These are phyloP conservation scores for Habroteleia sp. DNA, from an alignment of 2,888 invertebrate genomes.

Conservation along the genomic window DNA sequence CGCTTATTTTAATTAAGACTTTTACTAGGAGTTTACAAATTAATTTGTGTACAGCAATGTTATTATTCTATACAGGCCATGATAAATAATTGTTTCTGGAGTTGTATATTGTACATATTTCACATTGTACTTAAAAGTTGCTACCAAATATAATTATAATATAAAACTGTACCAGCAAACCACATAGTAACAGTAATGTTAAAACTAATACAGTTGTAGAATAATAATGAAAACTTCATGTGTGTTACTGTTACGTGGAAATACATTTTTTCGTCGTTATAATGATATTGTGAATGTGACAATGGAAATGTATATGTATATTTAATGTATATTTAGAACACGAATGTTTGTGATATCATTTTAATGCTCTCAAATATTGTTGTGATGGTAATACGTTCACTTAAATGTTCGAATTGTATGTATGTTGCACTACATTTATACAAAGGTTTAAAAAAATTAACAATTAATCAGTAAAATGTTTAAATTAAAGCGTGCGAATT, in stretches of 20 bases:
- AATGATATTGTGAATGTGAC: conserved; percentile 43
- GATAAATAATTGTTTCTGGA: conserved; percentile 25
- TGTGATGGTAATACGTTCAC: conserved; percentile 26
- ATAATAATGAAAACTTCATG: conserved; percentile 30
- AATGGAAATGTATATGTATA: conserved; percentile 53
- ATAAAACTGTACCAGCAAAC: conserved; percentile 41
- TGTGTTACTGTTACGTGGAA: conserved; percentile 42
- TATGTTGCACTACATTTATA: conserved; percentile 19
- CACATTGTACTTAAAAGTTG: conserved; percentile 36
- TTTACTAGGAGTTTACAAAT: conserved; percentile 32
- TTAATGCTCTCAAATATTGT: conserved; percentile 35
- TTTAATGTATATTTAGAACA: conserved; percentile 46
- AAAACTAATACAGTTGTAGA: conserved; percentile 27
- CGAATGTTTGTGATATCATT: conserved; percentile 47
- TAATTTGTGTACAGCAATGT: conserved; percentile 39
- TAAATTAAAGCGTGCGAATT: background rate
- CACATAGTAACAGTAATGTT: conserved; percentile 32
- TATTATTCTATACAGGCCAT: conserved; percentile 26
- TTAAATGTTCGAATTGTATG: conserved; percentile 40
- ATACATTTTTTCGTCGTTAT: conserved; percentile 49
- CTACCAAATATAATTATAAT: conserved; percentile 34
- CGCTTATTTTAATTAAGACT: conserved; percentile 20
- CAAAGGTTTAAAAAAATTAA: conserved; percentile 10
- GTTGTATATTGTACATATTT: conserved; percentile 41
- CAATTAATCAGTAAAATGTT: background rate